Evolutionary conservation across 1,140 invertebrate genomes (phyloP), one percentile per base, ranked within the genome.

Genomic region (Drosophila burlai): DNA sequence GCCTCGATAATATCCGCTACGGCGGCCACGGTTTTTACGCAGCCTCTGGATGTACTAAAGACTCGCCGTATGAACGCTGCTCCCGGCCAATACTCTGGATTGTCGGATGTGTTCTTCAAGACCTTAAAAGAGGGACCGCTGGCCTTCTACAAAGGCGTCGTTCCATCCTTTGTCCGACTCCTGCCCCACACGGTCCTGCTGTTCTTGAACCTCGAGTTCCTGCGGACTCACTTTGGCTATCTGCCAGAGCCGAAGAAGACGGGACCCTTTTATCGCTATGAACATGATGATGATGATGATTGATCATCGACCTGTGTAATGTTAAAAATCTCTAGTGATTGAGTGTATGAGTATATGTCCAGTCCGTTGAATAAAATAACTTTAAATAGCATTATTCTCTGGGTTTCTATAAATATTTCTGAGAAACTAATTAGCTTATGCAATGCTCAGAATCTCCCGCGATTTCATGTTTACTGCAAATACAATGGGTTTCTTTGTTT

Each of bases 11-110:
- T 83, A 15, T 87, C 91, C 18, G 98, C 98, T 69, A 97, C 95
- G 15, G 96, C 98, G 63, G 99, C 99, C 5, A 99, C 99, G 24
- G 96, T 97, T 5, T 92, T 99, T 54, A 99, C 98, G 1, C 98
- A 99, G 94, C 99, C 99, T 8, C 94, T 99, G 31, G 99, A 99
- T 94, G 99, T 99, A 8, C 93, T 99, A 63, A 99, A 99, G 93
- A 99, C 99, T 3, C 94, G 99, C 78, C 96, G 97, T 50, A 99
- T 99, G 99, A 99, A 99, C 93, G 97, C 98, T 4, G 96, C 96
- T 79, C 96, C 97, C 1, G 98, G 98, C 34, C 97, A 98, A 94
- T 98, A 97, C 87, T 96, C 95, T 76, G 95, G 95, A 75, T 93
- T 99, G 36, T 87, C 95, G 68, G 95, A 96, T 82, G 95, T 99